Percentiles rank a stretch among this genome's conserved stretches.
Evolutionary conservation across 2,113 vertebrate genomes (phyloP).

Genomic region (Lynx canadensis): DNA sequence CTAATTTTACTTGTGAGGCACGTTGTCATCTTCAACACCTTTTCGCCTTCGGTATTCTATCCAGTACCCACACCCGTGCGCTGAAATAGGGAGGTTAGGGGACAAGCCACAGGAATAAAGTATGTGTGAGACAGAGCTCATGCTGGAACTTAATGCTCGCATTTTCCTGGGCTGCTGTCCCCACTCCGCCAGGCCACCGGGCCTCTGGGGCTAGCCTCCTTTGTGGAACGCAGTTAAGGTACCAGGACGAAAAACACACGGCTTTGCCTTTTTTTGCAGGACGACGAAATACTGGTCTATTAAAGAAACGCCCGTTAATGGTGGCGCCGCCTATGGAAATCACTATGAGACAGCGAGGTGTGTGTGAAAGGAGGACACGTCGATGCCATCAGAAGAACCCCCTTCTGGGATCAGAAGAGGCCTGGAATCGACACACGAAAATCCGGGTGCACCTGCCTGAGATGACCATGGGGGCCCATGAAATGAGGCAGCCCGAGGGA

Average conservation of each 20-base stretch:
- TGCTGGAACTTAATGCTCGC: neutral
- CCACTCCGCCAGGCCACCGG: neutral
- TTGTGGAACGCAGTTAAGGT: neutral
- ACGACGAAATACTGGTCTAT: neutral
- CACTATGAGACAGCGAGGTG: neutral
- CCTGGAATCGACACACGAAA: no score
- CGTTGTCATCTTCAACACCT: neutral
- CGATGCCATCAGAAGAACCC: neutral
- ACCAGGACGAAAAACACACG: neutral
- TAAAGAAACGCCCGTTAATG: fast-evolving
- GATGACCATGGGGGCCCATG: neutral
- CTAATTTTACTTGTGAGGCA: neutral
- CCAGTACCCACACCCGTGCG: neutral
- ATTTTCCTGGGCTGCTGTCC: neutral
- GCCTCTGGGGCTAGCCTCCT: neutral
- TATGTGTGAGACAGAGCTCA: neutral
- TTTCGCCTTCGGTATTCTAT: neutral
- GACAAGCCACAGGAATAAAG: neutral
- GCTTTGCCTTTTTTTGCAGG: neutral
- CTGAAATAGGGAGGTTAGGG: no score
- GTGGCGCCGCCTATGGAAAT: neutral
- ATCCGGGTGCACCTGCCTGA: neutral
- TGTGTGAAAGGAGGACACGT: neutral
- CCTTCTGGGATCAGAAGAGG: neutral
- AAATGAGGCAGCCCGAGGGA: neutral